These are phyloP conservation scores for Scaptodrosophila lebanonensis DNA, from an alignment of 1,140 invertebrate species.

Conservation along the genomic window DNA sequence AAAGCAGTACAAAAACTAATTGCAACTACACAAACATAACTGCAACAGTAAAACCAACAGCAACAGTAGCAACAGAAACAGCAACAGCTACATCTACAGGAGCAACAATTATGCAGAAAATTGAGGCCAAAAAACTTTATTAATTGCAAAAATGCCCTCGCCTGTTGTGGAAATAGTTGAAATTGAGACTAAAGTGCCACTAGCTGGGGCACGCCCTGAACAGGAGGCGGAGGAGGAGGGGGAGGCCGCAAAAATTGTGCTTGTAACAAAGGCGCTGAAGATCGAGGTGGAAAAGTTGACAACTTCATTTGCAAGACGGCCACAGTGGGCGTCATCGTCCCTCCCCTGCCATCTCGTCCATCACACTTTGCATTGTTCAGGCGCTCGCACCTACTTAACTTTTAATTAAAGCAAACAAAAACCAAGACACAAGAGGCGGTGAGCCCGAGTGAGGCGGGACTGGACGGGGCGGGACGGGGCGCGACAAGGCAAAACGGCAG, in stretches of 20 bases:
- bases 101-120: conserved; percentile 72
- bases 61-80: conserved; percentile 28
- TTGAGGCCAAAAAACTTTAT: conserved; percentile 73
- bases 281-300: conserved; percentile 43
- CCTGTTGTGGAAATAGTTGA: conserved; percentile 59
- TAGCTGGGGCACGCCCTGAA: conserved; percentile 1
- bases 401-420: conserved; percentile 75
- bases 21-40: conserved; percentile 61
- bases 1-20: conserved; percentile 69
- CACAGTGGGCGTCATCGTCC: conserved; percentile 2
- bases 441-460: neutral
- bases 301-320: conserved; percentile 65
- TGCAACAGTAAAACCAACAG: conserved; percentile 21
- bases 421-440: conserved; percentile 29
- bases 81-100: too few species aligned
- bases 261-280: too few species aligned
- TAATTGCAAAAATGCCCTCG: conserved; percentile 71
- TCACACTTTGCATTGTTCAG: conserved; percentile 54
- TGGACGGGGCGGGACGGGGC: neutral
- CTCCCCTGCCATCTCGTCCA: neutral
- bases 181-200: conserved; percentile 52
- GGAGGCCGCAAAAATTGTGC: conserved; percentile 38
- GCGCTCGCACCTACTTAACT: conserved; percentile 71
- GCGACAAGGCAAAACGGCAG: conserved; percentile 5
- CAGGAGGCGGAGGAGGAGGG: neutral